A percentile compares a stretch with the other conserved stretches of the same genome.
phyloP scores from a whole-genome alignment of 2,113 vertebrate species.

The Felis chaus region DNA sequence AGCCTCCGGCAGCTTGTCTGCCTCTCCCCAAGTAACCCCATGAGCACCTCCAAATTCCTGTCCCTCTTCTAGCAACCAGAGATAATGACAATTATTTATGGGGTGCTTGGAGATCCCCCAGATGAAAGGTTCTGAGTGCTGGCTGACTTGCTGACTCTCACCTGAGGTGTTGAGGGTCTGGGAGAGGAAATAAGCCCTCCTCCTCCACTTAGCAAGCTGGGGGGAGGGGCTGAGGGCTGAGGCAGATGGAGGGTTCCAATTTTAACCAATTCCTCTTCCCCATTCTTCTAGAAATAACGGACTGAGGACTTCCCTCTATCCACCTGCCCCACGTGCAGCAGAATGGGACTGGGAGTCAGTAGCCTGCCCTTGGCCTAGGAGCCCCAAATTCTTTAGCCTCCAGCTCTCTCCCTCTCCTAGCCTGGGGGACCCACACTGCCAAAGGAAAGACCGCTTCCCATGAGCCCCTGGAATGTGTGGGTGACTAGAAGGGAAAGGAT shows the following conservation, averaged over 20 bases:
- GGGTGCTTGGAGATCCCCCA: conserved; percentile 48
- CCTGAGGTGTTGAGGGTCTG: not conserved
- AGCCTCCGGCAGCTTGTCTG: not conserved
- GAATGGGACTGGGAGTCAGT: not conserved
- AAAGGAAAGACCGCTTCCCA: not conserved
- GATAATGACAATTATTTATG: conserved; percentile 46
- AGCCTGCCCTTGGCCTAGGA: not conserved
- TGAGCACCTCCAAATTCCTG: not conserved
- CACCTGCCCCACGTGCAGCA: not conserved
- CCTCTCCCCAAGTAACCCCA: conserved; percentile 29
- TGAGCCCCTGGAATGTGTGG: not conserved
- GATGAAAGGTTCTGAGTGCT: conserved; percentile 49
- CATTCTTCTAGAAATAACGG: not conserved
- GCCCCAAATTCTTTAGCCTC: not conserved
- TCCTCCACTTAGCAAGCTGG: not conserved
- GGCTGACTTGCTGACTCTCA: conserved; percentile 42
- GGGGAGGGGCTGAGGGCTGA: not conserved
- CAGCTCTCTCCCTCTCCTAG: not conserved
- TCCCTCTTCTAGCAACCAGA: conserved; percentile 28
- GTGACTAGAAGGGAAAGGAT: not conserved
- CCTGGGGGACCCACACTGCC: not conserved
- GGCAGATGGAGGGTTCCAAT: not conserved
- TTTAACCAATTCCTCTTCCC: not conserved
- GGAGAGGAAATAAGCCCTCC: conserved; percentile 32
- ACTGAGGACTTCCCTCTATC: not conserved